A percentile compares a stretch with the other conserved stretches of the same genome.
Conservation (phyloP, 2,888 invertebrate species). For the Fissipunctia ypsillon region DNA sequence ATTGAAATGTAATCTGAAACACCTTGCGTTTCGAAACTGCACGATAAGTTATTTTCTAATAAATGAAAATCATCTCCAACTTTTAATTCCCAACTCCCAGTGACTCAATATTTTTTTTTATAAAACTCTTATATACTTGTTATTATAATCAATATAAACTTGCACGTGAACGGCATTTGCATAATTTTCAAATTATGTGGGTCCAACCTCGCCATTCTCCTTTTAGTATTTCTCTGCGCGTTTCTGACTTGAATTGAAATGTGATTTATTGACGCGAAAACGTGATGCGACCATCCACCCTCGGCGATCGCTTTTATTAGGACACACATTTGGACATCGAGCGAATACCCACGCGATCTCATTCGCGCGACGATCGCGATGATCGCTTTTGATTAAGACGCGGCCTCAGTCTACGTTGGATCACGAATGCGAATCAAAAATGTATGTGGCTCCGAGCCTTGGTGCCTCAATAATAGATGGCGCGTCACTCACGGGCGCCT, state of each 20-base stretch:
- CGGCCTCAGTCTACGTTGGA: background rate
- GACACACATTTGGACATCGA: background rate
- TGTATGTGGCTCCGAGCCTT: conserved; percentile 13
- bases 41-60: too few relatives aligned
- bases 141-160: too few relatives aligned
- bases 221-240: background rate
- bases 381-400: too few relatives aligned
- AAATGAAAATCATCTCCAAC: too few relatives aligned
- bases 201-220: too few relatives aligned
- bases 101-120: too few relatives aligned
- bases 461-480: conserved; percentile 9
- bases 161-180: too few relatives aligned
- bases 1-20: too few relatives aligned
- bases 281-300: background rate
- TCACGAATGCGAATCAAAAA: conserved; percentile 26
- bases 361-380: background rate
- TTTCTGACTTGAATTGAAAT: background rate
- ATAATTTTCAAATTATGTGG: too few relatives aligned
- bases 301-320: background rate
- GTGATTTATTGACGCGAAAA: background rate
- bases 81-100: too few relatives aligned
- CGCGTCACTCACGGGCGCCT: background rate
- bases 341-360: background rate
- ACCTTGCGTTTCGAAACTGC: too few relatives aligned
- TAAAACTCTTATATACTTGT: too few relatives aligned